Conservation (phyloP, 2,888 invertebrate species). For the Tenodera sinensis region DNA sequence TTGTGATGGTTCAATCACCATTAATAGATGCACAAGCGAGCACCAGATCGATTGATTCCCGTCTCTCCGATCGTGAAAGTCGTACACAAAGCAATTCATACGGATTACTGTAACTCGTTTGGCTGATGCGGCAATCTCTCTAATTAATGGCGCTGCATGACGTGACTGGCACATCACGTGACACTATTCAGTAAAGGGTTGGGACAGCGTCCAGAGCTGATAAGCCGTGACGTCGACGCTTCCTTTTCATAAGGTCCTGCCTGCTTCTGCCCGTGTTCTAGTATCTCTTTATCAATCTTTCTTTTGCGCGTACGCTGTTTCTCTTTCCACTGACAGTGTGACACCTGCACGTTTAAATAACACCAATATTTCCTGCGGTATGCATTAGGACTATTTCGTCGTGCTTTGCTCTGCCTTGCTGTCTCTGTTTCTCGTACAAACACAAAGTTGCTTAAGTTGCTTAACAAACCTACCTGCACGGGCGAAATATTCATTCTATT, state of each 20-base stretch:
- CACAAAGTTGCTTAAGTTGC: too few relatives aligned
- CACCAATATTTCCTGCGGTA: neutral
- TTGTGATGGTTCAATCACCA: neutral
- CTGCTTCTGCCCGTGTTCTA: neutral
- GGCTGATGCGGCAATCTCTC: conserved; percentile 7
- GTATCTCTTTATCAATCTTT: neutral
- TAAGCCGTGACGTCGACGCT: neutral
- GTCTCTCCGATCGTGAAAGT: neutral
- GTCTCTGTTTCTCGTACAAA: too few relatives aligned
- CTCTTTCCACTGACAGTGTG: neutral
- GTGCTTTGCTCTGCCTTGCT: too few relatives aligned
- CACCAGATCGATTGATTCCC: neutral
- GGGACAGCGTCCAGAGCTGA: neutral
- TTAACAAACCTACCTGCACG: too few relatives aligned
- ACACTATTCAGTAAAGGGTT: neutral
- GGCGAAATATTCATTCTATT: too few relatives aligned
- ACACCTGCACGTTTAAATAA: neutral
- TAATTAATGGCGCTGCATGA: conserved; percentile 10
- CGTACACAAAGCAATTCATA: conserved; percentile 9
- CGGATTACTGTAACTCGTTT: conserved; percentile 9
- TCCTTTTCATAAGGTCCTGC: neutral
- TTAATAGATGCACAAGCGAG: neutral
- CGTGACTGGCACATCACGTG: neutral
- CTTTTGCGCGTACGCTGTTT: neutral
- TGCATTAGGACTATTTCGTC: neutral